Conservation (phyloP, 2,113 vertebrate species). For the Gymnogyps californianus region DNA sequence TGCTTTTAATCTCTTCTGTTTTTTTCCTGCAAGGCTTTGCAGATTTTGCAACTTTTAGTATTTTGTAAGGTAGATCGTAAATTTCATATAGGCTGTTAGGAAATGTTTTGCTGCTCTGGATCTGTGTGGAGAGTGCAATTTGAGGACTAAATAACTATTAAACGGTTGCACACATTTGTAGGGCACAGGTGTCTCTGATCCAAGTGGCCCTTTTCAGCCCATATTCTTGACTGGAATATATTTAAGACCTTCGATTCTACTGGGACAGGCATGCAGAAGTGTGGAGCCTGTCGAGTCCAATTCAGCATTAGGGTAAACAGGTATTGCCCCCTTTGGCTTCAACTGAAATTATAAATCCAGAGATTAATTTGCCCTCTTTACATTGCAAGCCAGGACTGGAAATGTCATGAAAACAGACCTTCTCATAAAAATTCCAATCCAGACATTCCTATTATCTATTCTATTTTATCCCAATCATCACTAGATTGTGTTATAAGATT, state of each 20-base stretch:
- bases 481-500: background rate
- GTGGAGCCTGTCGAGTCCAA: background rate
- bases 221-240: background rate
- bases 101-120: background rate
- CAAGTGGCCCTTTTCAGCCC: background rate
- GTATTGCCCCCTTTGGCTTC: background rate
- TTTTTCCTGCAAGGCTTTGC: background rate
- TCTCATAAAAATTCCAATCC: background rate
- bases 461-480: background rate
- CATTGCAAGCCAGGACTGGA: background rate
- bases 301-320: background rate
- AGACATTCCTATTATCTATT: background rate
- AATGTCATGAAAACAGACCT: background rate
- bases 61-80: slow-evolving; percentile 45
- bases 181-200: background rate
- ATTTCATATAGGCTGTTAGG: slow-evolving; percentile 19
- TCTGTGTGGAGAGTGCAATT: background rate
- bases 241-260: background rate
- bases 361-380: background rate
- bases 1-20: slow-evolving; percentile 6
- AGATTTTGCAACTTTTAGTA: slow-evolving; percentile 43
- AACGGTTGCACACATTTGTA: background rate
- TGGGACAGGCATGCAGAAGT: background rate
- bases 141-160: background rate
- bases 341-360: background rate